Conservation (phyloP, 2,113 vertebrate species). For the Pygoscelis adeliae region DNA sequence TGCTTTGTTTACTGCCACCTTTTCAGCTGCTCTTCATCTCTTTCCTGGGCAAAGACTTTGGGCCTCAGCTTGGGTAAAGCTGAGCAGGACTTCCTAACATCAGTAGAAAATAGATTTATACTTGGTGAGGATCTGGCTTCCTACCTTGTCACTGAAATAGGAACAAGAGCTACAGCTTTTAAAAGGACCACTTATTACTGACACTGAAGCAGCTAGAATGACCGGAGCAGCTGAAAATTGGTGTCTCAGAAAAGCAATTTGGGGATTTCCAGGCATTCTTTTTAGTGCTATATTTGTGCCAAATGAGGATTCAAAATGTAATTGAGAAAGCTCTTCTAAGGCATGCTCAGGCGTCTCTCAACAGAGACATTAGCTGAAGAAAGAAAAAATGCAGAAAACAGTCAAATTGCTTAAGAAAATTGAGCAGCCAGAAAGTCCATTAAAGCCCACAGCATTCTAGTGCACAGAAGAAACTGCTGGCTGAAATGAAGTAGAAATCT, state of each 20-base stretch:
- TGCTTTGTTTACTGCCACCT: background rate
- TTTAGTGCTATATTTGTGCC: background rate
- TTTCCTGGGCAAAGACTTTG: background rate
- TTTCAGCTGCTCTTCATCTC: background rate
- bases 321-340: slow-evolving; percentile 2
- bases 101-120: background rate
- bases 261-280: background rate
- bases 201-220: background rate
- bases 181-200: background rate
- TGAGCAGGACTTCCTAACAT: background rate
- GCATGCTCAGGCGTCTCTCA: background rate
- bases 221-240: background rate
- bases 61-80: background rate
- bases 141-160: background rate
- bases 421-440: background rate
- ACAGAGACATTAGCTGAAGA: background rate
- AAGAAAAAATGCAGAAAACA: background rate
- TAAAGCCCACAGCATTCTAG: background rate
- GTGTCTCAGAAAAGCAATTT: background rate
- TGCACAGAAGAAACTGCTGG: background rate
- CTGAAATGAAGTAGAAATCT: slow-evolving; percentile 1
- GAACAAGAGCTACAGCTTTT: background rate
- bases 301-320: background rate
- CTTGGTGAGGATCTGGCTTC: background rate
- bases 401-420: background rate